Base-by-base conservation (phyloP, 2,797 vertebrate species). In the Gymnothorax javanicus region DNA sequence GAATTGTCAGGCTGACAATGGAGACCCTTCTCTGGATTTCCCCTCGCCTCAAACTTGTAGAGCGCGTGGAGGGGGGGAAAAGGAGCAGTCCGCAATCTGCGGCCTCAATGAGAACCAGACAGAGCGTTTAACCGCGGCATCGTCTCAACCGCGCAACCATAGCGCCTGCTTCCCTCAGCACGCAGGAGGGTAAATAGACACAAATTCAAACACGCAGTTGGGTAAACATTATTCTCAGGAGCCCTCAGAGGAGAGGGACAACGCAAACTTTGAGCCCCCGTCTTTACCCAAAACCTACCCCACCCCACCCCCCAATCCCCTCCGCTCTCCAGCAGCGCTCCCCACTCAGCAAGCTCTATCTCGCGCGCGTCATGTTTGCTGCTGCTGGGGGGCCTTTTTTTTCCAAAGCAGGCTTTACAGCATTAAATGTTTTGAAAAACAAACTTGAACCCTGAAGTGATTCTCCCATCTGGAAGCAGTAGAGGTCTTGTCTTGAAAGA, bases 401-500 rank as follows among this genome's bases (percentile, higher is more conserved):
- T 52, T 43, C 69, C 33, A 84, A 94, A 93, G 92, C 91, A 94
- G 90, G 93, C 94, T 95, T 96, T 94, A 95, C 93, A 94, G 93
- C 93, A 93, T 95, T 94, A 93, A 69, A 89, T 91, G 89, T 91
- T 91, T 89, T 86, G 54, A 91, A 92, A 95, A 94, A 92, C 92
- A 94, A 95, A 94, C 94, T 94, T 92, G 90, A 94, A 94, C 94
- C 93, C 92, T 77, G 87, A 84, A 94, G 93, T 93, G 91, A 92
- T 90, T 94, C 91, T 87, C 59, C 90, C 96, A 96, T 96, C 95
- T 96, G 96, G 95, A 96, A 96, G 93, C 91, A 91, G 94, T 96
- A 93, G 92, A 95, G 91, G 67, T 86, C 93, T 95, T 95, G 94
- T 96, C 94, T 43, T 94, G 90, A 93, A 94, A 96, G 95, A 96